phyloP scores from a whole-genome alignment of 2,888 invertebrate species.

The Pseudeuparius sepicola region DNA sequence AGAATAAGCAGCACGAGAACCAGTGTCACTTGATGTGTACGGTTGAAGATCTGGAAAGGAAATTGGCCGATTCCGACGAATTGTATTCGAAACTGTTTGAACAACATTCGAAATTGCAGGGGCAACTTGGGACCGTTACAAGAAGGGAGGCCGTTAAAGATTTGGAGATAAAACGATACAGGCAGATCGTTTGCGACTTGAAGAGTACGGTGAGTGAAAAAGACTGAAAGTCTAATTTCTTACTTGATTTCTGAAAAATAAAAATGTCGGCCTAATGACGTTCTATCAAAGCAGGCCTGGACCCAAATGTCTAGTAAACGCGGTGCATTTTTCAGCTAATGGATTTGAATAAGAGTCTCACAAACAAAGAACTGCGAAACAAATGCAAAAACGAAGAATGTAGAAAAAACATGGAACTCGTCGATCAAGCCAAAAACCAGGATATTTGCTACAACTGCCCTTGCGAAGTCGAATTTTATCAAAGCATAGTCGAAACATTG shows the following conservation, averaged over 20 bases:
- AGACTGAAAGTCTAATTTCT: too few species aligned
- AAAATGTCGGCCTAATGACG: too few species aligned
- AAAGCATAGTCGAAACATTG: slow-evolving; percentile 25
- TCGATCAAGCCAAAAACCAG: slow-evolving; percentile 11
- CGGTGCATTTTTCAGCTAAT: too few species aligned
- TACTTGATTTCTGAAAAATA: too few species aligned
- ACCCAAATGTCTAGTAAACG: too few species aligned
- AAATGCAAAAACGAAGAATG: slow-evolving; percentile 23
- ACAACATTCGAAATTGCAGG: slow-evolving; percentile 21
- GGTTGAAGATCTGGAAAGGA: slow-evolving; percentile 25
- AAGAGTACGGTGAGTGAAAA: slow-evolving; percentile 29
- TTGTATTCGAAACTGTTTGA: slow-evolving; percentile 19
- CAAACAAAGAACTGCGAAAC: slow-evolving; percentile 20
- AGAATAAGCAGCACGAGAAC: slow-evolving; percentile 24
- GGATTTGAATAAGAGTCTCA: slow-evolving; percentile 26
- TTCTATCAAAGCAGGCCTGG: too few species aligned
- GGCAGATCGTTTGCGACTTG: slow-evolving; percentile 28
- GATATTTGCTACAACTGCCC: slow-evolving; percentile 23
- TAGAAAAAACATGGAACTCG: slow-evolving; percentile 14
- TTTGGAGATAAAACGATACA: slow-evolving; percentile 25
- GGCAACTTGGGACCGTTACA: slow-evolving; percentile 18
- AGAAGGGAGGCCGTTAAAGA: slow-evolving; percentile 25
- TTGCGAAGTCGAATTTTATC: slow-evolving; percentile 27
- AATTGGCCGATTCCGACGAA: slow-evolving; percentile 22
- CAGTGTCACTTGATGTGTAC: slow-evolving; percentile 22